Base-by-base conservation (phyloP, 2,797 vertebrate species). In the Coccyzus lansbergi region DNA sequence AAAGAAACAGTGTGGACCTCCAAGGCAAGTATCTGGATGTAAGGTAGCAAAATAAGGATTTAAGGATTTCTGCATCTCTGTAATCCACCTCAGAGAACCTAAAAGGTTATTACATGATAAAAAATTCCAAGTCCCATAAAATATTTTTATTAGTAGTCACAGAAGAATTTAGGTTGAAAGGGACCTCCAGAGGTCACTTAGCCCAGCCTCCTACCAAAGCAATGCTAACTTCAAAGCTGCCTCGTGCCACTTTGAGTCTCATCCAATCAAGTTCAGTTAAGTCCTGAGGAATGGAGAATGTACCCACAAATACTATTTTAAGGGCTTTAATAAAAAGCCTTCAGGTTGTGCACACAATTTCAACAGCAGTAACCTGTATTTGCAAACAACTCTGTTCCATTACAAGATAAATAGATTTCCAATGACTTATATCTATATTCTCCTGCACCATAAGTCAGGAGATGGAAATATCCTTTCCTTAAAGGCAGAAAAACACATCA, bases 21-120 rank as follows among this genome's bases (percentile, higher is more conserved):
- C 44, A 68, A 15, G 9, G 53, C 25, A 48, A 53, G 5, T 19
- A 36, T 76, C n/a, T n/a, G 7, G 65, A 31, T 0, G 0, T 0
- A 49, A 16, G 7, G 29, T 22, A 71, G 33, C 28, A 88, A 91
- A 40, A 25, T 17, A 62, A 64, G 40, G 25, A 46, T 0, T 0
- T 29, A 46, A 53, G 19, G 13, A 77, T n/a, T 90, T 81, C 76
- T 70, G 44, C 36, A 51, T 8, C 10, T 69, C 9, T 28, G 15
- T 9, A 67, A 75, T 7, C 34, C 3, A 24, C 7, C 17, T 49
- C 38, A 48, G 19, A 72, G 29, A 69, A 58, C 22, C 22, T 31
- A 44, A 52, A 49, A 34, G 51, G 12, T 15, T 67, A 44, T 22
- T 77, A 36, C 4, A 31, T 5, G 53, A 72, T 17, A 9, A 28